Evolutionary conservation across 2,797 vertebrate species (phyloP), one percentile per base, ranked within the genome.

Genomic region (Myotis planiceps): DNA sequence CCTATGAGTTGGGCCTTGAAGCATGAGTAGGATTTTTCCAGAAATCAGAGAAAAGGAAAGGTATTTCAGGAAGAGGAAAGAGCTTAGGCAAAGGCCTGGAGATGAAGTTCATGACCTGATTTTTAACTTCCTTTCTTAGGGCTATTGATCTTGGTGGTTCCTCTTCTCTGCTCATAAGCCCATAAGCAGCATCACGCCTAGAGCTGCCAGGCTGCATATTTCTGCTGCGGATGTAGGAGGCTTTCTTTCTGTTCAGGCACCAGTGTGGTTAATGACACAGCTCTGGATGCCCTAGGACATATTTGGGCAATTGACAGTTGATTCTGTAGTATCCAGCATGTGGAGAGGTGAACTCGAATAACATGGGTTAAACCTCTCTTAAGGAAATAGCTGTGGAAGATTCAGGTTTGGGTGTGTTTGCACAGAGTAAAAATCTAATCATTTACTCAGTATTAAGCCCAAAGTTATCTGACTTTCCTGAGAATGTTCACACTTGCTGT

Each of bases 21-120:
- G 45, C 13, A 42, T 78, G 53, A 71, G 47, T n/a, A 74, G 58
- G n/a, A 42, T 21, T 79, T 92, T 93, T 82, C 47, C 29, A 49
- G 86, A 96, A 83, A 79, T 9, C 27, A 68, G n/a, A 34, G 18
- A 32, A 9, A 23, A 8, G 16, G 27, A 85, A 68, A 88, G 53
- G 27, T 69, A 79, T 94, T 92, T 92, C n/a, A 66, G 51, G 78
- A 84, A 71, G 29, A 58, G 25, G 8, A 32, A 95, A 45, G 51
- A 82, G 6, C 19, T 60, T 34, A 55, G 51, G 53, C 23, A 45
- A 74, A 74, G 66, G 23, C 39, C 63, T 78, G 18, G 27, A 78
- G 34, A 79, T 76, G 7, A 90, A 63, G 42, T 58, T 81, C 15
- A 29, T 55, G 83, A n/a, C 45, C 49, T 88, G 45, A 34, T 66